Conservation (phyloP, 2,113 vertebrate genomes). For the Ramphastos sulfuratus region DNA sequence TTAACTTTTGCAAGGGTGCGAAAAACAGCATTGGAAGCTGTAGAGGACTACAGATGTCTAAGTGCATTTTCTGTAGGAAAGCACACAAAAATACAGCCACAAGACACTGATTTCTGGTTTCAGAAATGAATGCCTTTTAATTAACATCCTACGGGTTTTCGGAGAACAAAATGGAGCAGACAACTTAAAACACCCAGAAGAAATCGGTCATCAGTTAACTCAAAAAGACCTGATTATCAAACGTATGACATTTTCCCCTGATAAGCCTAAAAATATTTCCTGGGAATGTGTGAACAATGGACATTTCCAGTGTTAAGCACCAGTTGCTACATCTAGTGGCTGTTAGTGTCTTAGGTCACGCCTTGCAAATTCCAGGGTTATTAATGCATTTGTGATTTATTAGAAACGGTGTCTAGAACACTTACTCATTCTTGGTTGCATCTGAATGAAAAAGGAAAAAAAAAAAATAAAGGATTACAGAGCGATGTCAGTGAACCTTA, state of each 20-base stretch:
- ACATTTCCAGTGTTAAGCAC: conserved; percentile 68
- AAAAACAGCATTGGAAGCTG: background rate
- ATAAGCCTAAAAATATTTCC: conserved; percentile 68
- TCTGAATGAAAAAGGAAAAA: conserved; percentile 72
- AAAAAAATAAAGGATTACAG: conserved; percentile 71
- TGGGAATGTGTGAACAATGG: conserved; percentile 73
- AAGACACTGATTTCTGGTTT: conserved; percentile 51
- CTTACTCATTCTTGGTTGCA: conserved; percentile 79
- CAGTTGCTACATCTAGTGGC: conserved; percentile 67
- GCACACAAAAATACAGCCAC: conserved; percentile 39
- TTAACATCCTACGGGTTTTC: background rate
- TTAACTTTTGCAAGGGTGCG: background rate
- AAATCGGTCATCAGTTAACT: conserved; percentile 48
- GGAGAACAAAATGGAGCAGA: conserved; percentile 38
- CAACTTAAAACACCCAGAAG: conserved; percentile 53
- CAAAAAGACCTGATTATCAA: conserved; percentile 53
- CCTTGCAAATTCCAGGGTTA: conserved; percentile 67
- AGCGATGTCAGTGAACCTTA: conserved; percentile 63
- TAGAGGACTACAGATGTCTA: background rate
- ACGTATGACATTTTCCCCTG: conserved; percentile 63
- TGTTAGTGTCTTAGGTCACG: conserved; percentile 71
- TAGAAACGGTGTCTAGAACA: conserved; percentile 73
- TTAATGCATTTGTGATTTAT: conserved; percentile 71
- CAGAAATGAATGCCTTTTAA: conserved; percentile 57
- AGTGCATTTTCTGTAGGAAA: background rate